These are phyloP conservation scores for Calosoma granatense DNA, from an alignment of 1,140 invertebrate genomes.

Conservation along the genomic window DNA sequence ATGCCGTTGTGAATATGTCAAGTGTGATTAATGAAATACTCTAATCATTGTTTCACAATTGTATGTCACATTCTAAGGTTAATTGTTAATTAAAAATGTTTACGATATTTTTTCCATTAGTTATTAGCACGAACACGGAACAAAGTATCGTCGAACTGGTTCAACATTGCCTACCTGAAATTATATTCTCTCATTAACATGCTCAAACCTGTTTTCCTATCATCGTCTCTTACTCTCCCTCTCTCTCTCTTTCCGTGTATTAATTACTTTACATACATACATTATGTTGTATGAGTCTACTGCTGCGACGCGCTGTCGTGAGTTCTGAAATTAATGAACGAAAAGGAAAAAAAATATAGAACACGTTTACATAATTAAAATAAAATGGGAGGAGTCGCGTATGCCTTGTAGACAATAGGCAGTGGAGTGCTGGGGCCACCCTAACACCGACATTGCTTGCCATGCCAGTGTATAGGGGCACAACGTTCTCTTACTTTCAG, in stretches of 20 bases:
- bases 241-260: neutral
- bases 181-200: neutral
- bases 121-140: slow-evolving; percentile 1
- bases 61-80: slow-evolving; percentile 6
- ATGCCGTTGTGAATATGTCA: neutral
- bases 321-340: slow-evolving; percentile 5
- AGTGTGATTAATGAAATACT: slow-evolving; percentile 4
- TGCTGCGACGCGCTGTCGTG: neutral
- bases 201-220: neutral
- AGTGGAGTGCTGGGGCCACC: neutral
- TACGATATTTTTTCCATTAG: slow-evolving; percentile 9
- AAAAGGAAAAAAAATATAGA: slow-evolving; percentile 8
- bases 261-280: slow-evolving; percentile 8
- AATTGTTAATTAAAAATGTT: slow-evolving; percentile 9
- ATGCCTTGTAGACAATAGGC: neutral
- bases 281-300: slow-evolving; percentile 6
- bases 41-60: slow-evolving; percentile 9
- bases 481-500: too few species aligned
- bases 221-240: neutral
- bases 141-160: neutral
- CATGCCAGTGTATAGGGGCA: too few species aligned
- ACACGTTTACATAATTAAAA: slow-evolving; percentile 7
- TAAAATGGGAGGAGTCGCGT: slow-evolving; percentile 2
- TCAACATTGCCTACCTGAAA: neutral
- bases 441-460: neutral